Evolutionary conservation across 2,113 vertebrate genomes (phyloP), one percentile per base, ranked within the genome.

Genomic region (Pantherophis guttatus): DNA sequence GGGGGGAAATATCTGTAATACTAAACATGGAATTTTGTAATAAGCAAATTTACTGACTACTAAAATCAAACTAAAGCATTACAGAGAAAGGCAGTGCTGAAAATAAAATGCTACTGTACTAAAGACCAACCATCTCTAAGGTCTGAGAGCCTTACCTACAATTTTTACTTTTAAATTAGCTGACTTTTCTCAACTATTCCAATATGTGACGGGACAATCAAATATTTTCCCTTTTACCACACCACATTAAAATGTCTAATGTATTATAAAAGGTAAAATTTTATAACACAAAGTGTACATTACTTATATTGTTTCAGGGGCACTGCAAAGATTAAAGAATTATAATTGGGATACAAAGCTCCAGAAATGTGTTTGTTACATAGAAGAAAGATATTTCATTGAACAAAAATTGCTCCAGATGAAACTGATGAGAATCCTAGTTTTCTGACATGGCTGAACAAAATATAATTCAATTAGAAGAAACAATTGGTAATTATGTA

Each of bases 31-130:
- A 93, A 17, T 93, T 86, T 97, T 95, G 90, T 95, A 95, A 96
- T 97, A 97, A 98, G 97, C 97, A 98, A 97, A 95, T 97, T 94
- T 91, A 96, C 94, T 97, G 95, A 96, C 94, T 96, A 96, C 54
- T 96, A 96, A 92, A 90, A 97, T 95, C 53, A 96, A 97, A 97
- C 96, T 97, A 98, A 98, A 97, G 96, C 97, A 93, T 98, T 97
- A 94, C 92, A 95, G 57, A 52, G 54, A 53, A n/a, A 6, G 11
- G 48, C 39, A 54, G 12, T 23, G 33, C 23, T 65, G 23, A 94
- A 92, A 93, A 89, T 75, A 48, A 90, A 59, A 55, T 92, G 65
- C 54, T 54, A 4, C 91, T 88, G 88, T 86, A 65, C 65, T 95
- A 92, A 95, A 96, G 92, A 92, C 23, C 90, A 86, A 39, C 24